Conservation (phyloP, 2,113 vertebrate species). For the Anarrhichthys ocellatus region DNA sequence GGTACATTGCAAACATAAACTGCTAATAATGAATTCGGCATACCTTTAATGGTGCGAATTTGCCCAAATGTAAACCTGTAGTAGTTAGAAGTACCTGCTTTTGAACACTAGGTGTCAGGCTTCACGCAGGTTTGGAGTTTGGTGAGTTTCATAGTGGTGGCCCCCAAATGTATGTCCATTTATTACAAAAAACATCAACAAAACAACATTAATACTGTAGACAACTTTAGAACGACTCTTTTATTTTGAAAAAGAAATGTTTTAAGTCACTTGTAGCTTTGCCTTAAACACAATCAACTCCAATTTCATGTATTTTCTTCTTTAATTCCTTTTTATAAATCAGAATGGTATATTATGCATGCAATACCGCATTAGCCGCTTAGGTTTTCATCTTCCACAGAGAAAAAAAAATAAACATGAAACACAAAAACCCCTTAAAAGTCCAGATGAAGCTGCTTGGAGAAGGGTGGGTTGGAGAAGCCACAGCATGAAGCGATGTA, state of each 20-base stretch:
- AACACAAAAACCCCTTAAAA: conserved; percentile 67
- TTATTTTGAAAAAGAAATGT: conserved; percentile 82
- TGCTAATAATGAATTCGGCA: neutral
- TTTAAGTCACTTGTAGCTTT: conserved; percentile 79
- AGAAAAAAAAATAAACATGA: conserved; percentile 58
- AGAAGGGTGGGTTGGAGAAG: conserved; percentile 67
- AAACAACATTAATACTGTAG: neutral
- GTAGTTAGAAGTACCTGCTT: neutral
- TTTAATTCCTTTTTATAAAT: conserved; percentile 79
- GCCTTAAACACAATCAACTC: conserved; percentile 78
- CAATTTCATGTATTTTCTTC: conserved; percentile 71
- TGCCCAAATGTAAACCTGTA: neutral
- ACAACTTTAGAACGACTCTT: conserved; percentile 64
- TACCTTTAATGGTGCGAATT: neutral
- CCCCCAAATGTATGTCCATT: neutral
- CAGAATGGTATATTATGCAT: conserved; percentile 83
- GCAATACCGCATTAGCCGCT: conserved; percentile 83
- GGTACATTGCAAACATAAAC: neutral
- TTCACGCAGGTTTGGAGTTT: neutral
- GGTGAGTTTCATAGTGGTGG: neutral
- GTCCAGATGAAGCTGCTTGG: conserved; percentile 77
- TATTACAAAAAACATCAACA: neutral
- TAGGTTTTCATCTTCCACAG: conserved; percentile 79
- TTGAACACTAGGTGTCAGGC: neutral
- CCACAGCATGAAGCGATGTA: conserved; percentile 79